phyloP scores from a whole-genome alignment of 1,140 invertebrate species.

The Drosophila saltans region DNA sequence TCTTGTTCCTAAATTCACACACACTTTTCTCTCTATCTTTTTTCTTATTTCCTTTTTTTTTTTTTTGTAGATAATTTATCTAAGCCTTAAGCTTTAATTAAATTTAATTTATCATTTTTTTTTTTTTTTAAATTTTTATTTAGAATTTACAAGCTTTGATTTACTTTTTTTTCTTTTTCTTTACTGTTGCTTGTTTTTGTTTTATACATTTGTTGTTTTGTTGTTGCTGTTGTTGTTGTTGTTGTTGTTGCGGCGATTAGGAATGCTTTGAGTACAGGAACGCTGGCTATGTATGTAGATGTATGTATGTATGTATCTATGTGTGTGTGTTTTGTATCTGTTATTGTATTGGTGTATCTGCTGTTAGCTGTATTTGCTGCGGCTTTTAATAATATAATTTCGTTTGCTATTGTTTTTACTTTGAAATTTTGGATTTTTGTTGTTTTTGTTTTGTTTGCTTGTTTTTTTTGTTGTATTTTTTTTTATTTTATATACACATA shows the following conservation, averaged over 20 bases:
- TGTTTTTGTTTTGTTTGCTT: slow-evolving; percentile 19
- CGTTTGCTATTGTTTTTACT: slow-evolving; percentile 12
- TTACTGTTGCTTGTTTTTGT: slow-evolving; percentile 32
- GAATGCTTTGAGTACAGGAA: slow-evolving; percentile 80
- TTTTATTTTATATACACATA: slow-evolving; percentile 26
- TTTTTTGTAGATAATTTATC: slow-evolving; percentile 54
- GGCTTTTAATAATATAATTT: slow-evolving; percentile 7
- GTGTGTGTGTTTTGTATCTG: slow-evolving; percentile 31
- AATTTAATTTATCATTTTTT: slow-evolving; percentile 34
- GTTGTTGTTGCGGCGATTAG: slow-evolving; percentile 57
- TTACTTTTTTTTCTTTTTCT: slow-evolving; percentile 37
- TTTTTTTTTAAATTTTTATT: slow-evolving; percentile 33
- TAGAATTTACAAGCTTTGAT: slow-evolving; percentile 48
- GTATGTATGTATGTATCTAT: slow-evolving; percentile 29
- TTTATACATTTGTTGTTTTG: slow-evolving; percentile 27
- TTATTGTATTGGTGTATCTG: slow-evolving; percentile 29
- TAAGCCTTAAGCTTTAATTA: slow-evolving; percentile 56
- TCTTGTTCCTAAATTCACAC: slow-evolving; percentile 37
- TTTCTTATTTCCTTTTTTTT: slow-evolving; percentile 26
- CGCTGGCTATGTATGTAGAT: slow-evolving; percentile 64
- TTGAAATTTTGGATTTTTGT: slow-evolving; percentile 31
- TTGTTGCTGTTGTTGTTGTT: slow-evolving; percentile 40
- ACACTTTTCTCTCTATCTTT: slow-evolving; percentile 40
- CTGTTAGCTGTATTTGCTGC: slow-evolving; percentile 31
- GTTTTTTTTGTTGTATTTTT: slow-evolving; percentile 9